phyloP scores from a whole-genome alignment of 2,888 invertebrate species.

The Euzophera pinguis region DNA sequence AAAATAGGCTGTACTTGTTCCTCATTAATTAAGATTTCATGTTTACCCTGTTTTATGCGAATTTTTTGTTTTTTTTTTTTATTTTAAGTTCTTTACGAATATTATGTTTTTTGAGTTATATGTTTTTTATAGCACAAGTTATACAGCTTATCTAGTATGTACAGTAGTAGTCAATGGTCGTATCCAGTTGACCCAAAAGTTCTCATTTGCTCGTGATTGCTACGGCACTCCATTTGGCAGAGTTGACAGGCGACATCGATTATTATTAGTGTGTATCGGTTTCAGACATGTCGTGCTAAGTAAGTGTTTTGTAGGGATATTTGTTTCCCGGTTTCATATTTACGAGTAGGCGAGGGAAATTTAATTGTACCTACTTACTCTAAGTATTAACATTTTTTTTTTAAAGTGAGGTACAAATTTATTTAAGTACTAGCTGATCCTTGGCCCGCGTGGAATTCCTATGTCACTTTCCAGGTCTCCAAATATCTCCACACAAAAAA shows the following conservation, averaged over 20 bases:
- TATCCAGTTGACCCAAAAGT: constrained; percentile 60
- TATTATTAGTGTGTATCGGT: constrained; percentile 57
- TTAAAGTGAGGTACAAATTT: too few species aligned
- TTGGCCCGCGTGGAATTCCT: too few species aligned
- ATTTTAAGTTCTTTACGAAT: too few species aligned
- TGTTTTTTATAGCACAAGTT: background rate
- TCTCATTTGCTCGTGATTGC: constrained; percentile 72
- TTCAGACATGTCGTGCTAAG: constrained; percentile 37
- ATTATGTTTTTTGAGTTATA: too few species aligned
- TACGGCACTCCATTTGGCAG: constrained; percentile 43
- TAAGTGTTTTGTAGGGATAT: constrained; percentile 34
- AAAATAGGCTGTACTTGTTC: too few species aligned
- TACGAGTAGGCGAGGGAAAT: constrained; percentile 28
- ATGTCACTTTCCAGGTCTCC: too few species aligned
- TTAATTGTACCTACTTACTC: too few species aligned
- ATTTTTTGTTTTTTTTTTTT: background rate
- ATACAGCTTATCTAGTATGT: background rate
- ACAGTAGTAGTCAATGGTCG: background rate
- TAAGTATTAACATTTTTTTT: too few species aligned
- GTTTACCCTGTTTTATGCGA: too few species aligned
- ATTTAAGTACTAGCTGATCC: too few species aligned
- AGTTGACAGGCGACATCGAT: constrained; percentile 57
- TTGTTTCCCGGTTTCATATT: constrained; percentile 10
- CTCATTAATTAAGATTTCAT: too few species aligned
- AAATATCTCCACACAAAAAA: too few species aligned